Evolutionary conservation across 2,888 invertebrate genomes (phyloP).

Genomic region (Lasioglossum morio): DNA sequence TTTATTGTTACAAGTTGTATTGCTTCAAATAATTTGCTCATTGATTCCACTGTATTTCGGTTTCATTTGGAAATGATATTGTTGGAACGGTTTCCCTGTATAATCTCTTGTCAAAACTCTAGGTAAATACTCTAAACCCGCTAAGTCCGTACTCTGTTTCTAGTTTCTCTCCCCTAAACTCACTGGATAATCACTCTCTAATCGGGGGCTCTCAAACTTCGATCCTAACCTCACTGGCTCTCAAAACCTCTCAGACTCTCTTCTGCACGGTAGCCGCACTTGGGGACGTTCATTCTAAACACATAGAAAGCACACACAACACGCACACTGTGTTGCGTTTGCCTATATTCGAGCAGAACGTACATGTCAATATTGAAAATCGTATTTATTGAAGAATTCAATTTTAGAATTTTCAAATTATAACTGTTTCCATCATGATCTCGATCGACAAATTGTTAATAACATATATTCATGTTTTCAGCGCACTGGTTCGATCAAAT

Average conservation of each 20-base stretch:
- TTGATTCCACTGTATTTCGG: background rate
- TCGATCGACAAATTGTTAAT: no score
- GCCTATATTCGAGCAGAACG: background rate
- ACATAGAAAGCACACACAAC: background rate
- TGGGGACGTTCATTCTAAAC: background rate
- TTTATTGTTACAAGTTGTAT: background rate
- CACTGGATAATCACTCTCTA: slow-evolving; percentile 8
- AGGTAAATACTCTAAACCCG: background rate
- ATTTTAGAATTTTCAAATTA: no score
- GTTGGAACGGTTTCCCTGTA: background rate
- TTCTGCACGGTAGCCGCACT: background rate
- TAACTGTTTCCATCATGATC: no score
- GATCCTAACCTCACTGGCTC: background rate
- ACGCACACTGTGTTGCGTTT: background rate
- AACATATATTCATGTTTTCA: no score
- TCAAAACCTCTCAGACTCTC: slow-evolving; percentile 14
- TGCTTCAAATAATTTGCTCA: no score
- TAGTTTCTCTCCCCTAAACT: slow-evolving; percentile 9
- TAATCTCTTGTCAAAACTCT: background rate
- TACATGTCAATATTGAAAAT: background rate
- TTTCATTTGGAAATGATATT: background rate
- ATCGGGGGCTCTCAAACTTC: slow-evolving; percentile 12
- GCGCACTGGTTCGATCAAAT: no score
- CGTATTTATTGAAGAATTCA: background rate
- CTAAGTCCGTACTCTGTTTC: background rate